Percentiles rank a stretch among this genome's conserved stretches.
Evolutionary conservation across 2,888 invertebrate genomes (phyloP).

Genomic region (Diabrotica balteata): DNA sequence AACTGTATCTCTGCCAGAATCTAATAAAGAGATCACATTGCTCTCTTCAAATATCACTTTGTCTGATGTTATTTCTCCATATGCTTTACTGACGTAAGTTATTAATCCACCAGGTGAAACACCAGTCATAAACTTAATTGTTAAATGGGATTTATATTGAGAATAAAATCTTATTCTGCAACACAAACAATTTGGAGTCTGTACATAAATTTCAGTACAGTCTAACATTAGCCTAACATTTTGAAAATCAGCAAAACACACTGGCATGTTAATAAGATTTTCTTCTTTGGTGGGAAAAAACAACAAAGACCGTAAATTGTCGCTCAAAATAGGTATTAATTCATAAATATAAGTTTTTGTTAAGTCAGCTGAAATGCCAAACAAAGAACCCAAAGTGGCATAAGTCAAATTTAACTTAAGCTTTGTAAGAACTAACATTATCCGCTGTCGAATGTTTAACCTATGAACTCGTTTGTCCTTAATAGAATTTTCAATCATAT

Average conservation of each 20-base stretch:
- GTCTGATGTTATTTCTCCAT: not conserved
- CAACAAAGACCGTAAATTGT: conserved; percentile 8
- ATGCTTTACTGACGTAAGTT: conserved; percentile 16
- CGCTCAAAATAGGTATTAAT: conserved; percentile 1
- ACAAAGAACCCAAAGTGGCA: conserved; percentile 11
- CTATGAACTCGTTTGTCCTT: conserved; percentile 4
- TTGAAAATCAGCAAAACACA: conserved; percentile 16
- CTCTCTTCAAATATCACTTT: too few relatives aligned
- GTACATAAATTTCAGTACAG: conserved; percentile 21
- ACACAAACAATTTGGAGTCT: conserved; percentile 20
- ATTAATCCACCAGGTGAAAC: conserved; percentile 15
- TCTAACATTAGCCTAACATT: conserved; percentile 18
- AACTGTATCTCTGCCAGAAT: not conserved
- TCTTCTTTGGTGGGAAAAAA: conserved; percentile 14
- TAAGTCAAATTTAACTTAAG: conserved; percentile 16
- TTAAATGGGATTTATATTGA: conserved; percentile 12
- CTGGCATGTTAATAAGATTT: conserved; percentile 13
- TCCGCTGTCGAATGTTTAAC: conserved; percentile 6
- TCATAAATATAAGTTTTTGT: conserved; percentile 8
- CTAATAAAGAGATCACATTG: too few relatives aligned
- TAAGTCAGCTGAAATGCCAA: conserved; percentile 9
- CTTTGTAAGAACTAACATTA: conserved; percentile 13
- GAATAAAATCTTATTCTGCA: conserved; percentile 9
- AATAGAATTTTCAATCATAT: not conserved
- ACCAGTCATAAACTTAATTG: conserved; percentile 21